Evolutionary conservation across 2,888 invertebrate species (phyloP).

Genomic region (Lobophora halterata): DNA sequence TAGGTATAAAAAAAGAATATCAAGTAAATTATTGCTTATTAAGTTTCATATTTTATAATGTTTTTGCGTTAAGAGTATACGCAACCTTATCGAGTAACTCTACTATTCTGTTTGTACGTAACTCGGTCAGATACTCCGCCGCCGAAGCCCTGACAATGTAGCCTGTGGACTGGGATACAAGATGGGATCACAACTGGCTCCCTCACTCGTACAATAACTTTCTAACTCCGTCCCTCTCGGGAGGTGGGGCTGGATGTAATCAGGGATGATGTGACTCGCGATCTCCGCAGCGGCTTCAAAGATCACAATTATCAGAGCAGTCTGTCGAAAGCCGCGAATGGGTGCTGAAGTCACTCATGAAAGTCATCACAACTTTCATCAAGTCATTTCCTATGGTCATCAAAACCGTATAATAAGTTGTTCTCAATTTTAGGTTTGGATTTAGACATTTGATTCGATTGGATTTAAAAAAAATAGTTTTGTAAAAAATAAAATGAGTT

Average conservation of each 20-base stretch:
- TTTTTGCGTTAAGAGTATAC: conserved; percentile 12
- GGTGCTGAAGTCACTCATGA: conserved; percentile 67
- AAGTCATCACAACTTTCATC: conserved; percentile 55
- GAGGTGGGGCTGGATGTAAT: conserved; percentile 79
- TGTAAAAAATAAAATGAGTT: conserved; percentile 9
- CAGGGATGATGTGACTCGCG: conserved; percentile 81
- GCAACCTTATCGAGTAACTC: conserved; percentile 36
- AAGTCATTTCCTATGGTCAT: conserved; percentile 23
- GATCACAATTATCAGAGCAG: conserved; percentile 80
- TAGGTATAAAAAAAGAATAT: too few relatives aligned
- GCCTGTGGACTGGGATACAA: conserved; percentile 82
- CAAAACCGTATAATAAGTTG: too few relatives aligned
- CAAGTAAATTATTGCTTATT: too few relatives aligned
- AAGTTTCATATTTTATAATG: too few relatives aligned
- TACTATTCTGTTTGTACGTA: conserved; percentile 56
- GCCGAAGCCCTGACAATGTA: conserved; percentile 75
- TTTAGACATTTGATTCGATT: background rate
- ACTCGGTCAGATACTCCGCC: conserved; percentile 65
- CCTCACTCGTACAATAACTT: conserved; percentile 35
- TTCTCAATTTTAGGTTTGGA: too few relatives aligned
- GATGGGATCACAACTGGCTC: conserved; percentile 81
- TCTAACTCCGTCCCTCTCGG: conserved; percentile 51
- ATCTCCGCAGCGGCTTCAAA: conserved; percentile 76
- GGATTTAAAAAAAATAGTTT: too few relatives aligned
- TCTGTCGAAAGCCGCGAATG: conserved; percentile 76